Evolutionary conservation across 2,113 vertebrate species (phyloP), one percentile per base, ranked within the genome.

Genomic region (Orthonyx spaldingii): DNA sequence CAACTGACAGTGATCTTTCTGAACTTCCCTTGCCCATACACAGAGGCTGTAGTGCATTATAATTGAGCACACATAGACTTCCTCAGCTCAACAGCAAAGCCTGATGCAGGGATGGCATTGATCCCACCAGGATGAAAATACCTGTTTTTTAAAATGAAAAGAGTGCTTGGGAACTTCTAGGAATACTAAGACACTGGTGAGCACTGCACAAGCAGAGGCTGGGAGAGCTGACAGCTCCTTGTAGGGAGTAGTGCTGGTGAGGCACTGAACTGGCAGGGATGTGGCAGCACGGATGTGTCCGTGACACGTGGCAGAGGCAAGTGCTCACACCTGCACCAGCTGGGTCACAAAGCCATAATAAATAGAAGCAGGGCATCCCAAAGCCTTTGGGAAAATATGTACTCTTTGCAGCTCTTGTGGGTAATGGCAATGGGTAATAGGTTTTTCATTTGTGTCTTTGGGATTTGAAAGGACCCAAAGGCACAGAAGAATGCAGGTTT

Each of bases 51-150:
- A 77, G 78, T 42, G 96, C 46, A 55, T 63, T 64, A 44, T 1
- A 77, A 82, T 0, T 14, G 66, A 91, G 41, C 5, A 13, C 87
- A 79, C 57, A 56, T 22, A 84, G 26, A 52, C 72, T 93, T 71
- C 75, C 63, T 82, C 37, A 50, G 57, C 71, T 85, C 79, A 84
- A 76, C 52, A 75, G 68, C 82, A 94, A 95, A 91, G 81, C 75
- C 65, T 35, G 84, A 41, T 11, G 18, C 79, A 84, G 14, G 22
- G 21, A 78, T 6, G 11, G 37, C 50, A 96, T 83, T 94, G 85
- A 96, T 93, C 66, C 80, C 68, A 46, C 28, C 2, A 6, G 88
- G 50, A 57, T 50, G 41, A 82, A 84, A 93, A 85, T 13, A 46
- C 11, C 63, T 19, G 24, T 56, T 95, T 91, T 53, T 76, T 15